Evolutionary conservation across 2,888 invertebrate species (phyloP).

Genomic region (Phanerotoma sp.): DNA sequence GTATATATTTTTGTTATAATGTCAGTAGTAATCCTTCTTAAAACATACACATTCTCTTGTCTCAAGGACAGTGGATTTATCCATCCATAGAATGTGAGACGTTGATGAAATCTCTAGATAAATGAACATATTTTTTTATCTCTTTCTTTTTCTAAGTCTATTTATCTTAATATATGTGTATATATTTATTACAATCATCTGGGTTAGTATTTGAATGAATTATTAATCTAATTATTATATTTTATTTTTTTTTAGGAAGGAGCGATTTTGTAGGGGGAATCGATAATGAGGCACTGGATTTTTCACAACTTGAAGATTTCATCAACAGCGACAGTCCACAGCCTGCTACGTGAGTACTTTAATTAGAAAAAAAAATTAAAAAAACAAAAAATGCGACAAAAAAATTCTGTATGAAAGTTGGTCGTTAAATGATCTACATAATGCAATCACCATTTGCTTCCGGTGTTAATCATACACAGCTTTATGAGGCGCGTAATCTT

Average conservation of each 20-base stretch:
- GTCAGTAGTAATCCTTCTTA: not conserved
- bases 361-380: not conserved
- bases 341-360: constrained; percentile 49
- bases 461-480: constrained; percentile 5
- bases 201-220: not conserved
- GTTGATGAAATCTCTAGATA: too few species aligned
- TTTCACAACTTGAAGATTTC: constrained; percentile 82
- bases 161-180: not conserved
- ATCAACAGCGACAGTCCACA: constrained; percentile 71
- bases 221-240: not conserved
- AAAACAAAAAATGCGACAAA: not conserved
- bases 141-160: not conserved
- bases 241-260: constrained; percentile 67
- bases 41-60: too few species aligned
- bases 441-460: constrained; percentile 7
- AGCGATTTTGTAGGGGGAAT: constrained; percentile 81
- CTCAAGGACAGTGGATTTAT: too few species aligned
- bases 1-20: not conserved
- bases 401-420: not conserved
- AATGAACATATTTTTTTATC: too few species aligned
- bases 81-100: too few species aligned
- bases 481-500: not conserved
- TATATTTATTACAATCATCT: not conserved
- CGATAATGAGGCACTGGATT: constrained; percentile 80
- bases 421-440: not conserved